These are phyloP conservation scores for Rhagonycha lutea DNA, from an alignment of 2,888 invertebrate species.

Conservation along the genomic window DNA sequence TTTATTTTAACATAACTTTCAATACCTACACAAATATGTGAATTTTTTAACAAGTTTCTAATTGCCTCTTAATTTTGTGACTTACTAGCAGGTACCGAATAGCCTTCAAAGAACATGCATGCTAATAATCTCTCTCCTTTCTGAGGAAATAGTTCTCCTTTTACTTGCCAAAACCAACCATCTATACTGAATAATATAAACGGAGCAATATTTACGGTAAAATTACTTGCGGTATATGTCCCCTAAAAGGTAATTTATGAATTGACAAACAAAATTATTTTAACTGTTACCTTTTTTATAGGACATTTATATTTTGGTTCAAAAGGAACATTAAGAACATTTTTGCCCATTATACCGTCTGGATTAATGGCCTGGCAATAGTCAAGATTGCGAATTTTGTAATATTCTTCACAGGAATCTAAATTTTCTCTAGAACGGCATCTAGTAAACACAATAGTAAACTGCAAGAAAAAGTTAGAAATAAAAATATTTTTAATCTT, in stretches of 20 bases:
- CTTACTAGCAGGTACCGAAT: too few relatives aligned
- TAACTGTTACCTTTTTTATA: neutral
- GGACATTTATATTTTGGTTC: neutral
- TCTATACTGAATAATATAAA: neutral
- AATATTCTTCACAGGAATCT: neutral
- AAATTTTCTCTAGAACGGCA: neutral
- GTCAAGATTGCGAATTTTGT: neutral
- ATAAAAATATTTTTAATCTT: neutral
- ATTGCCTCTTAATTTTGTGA: too few relatives aligned
- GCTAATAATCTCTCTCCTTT: too few relatives aligned
- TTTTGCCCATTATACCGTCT: neutral
- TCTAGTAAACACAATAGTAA: neutral
- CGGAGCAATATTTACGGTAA: neutral
- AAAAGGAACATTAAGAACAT: neutral
- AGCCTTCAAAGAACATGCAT: too few relatives aligned
- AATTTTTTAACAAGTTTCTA: too few relatives aligned
- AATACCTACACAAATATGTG: too few relatives aligned
- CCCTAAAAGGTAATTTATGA: neutral
- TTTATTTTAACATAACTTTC: too few relatives aligned
- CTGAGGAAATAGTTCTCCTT: neutral
- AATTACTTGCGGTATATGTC: neutral
- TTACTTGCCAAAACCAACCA: neutral
- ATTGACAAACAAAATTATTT: too few relatives aligned
- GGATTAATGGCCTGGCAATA: neutral
- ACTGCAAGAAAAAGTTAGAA: neutral